Evolutionary conservation across 2,888 invertebrate species (phyloP).

Genomic region (Monoplex corrugatus): DNA sequence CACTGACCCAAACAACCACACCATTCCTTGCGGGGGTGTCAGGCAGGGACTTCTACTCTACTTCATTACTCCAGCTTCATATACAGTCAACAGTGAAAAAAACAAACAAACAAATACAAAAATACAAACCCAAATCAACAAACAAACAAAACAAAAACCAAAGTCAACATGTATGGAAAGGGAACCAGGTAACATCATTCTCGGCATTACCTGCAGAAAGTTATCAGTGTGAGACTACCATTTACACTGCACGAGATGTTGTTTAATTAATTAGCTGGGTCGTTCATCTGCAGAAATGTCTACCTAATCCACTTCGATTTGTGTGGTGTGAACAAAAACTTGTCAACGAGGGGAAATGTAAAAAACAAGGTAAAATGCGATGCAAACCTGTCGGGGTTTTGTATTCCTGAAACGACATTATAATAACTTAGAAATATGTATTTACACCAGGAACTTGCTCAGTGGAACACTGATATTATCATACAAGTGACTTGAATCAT

Average conservation of each 20-base stretch:
- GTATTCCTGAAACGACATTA: background rate
- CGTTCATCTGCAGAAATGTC: too few species aligned
- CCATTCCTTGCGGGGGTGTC: background rate
- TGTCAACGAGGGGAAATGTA: background rate
- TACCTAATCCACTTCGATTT: background rate
- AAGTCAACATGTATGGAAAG: background rate
- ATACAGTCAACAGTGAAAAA: constrained; percentile 19
- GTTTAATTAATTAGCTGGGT: too few species aligned
- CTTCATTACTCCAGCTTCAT: background rate
- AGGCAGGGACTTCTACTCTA: constrained; percentile 2
- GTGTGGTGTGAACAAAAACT: background rate
- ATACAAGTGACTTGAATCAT: background rate
- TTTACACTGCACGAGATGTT: too few species aligned
- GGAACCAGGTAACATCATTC: too few species aligned
- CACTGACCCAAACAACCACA: background rate
- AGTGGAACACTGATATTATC: background rate
- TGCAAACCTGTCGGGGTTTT: too few species aligned
- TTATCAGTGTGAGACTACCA: too few species aligned
- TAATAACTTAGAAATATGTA: constrained; percentile 34
- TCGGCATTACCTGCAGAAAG: too few species aligned
- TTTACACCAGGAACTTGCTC: background rate
- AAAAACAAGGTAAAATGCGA: background rate
- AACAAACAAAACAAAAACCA: background rate
- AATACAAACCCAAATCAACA: background rate
- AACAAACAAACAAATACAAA: background rate